Base-by-base conservation (phyloP, 2,888 invertebrate species). In the Epicampocera succincta region DNA sequence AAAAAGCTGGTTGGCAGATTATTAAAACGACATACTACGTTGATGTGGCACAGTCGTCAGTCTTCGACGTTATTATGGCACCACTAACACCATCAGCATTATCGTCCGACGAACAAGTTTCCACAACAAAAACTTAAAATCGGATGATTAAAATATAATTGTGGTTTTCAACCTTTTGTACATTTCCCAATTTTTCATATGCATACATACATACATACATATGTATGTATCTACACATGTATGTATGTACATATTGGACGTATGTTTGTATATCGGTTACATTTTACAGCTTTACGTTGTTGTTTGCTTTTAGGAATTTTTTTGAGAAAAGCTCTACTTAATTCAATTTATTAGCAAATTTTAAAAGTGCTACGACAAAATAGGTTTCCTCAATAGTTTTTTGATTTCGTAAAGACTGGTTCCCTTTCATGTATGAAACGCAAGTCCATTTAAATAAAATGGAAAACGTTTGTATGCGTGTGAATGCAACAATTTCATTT, bases 101-200 rank as follows among this genome's bases (percentile, higher is more conserved):
- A 60, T 17, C 46, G 46, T 52, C 72, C 54, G 52, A 25, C 48
- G 15, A 63, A 60, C 38, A 68, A 68, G 56, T 65, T 66, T 58
- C 58, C 29, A 65, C 46, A 73, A 42, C 42, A 77, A 84, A 73
- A 54, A 87, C 60, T 81, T 63, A 87, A 87, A 86, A 87, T 89
- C 85, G 87, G 87, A 87, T 89, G 86, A 89, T 89, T 89, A 89
- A 89, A 89, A 87, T 87, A 89, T 87, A 88, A 84, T 85, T 84
- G 83, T 75, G 80, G 58, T 63, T 46, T 79, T 19, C 81, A 83
- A 76, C 77, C 77, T 75, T 78, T 79, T 65, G n/a, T 19, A 12
- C 60, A 8, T 48, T 42, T 12, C 19, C n/a, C n/a, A n/a, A n/a
- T n/a, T n/a, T n/a, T n/a, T n/a, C n/a, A 42, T 42, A 11, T n/a